Percentiles rank a stretch among this genome's conserved stretches.
phyloP scores from a whole-genome alignment of 2,113 vertebrate species.

The Ellobius talpinus region DNA sequence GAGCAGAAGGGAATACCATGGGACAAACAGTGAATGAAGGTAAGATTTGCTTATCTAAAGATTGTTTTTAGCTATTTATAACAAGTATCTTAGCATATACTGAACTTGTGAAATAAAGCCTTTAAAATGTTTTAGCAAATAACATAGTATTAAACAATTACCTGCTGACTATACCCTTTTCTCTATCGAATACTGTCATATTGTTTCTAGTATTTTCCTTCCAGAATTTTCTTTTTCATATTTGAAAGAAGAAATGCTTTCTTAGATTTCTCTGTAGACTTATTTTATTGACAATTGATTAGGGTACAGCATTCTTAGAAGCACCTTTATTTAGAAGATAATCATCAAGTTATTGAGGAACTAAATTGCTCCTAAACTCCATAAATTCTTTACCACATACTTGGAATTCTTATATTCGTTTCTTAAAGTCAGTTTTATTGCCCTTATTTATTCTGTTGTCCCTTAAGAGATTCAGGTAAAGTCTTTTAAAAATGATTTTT shows the following conservation, averaged over 20 bases:
- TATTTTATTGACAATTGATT: conserved; percentile 47
- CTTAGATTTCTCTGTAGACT: conserved; percentile 27
- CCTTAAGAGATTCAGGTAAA: neutral
- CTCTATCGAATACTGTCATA: neutral
- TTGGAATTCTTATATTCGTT: neutral
- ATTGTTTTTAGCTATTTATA: conserved; percentile 59
- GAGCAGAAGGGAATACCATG: conserved; percentile 82
- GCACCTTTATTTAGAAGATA: conserved; percentile 35
- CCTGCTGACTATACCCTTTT: neutral
- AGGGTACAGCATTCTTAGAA: conserved; percentile 7
- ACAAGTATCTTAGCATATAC: conserved; percentile 16
- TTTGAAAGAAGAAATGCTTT: conserved; percentile 21
- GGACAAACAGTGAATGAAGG: conserved; percentile 85
- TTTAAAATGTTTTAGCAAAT: neutral
- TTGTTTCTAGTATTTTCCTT: neutral
- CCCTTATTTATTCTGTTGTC: neutral
- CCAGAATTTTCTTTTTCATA: neutral
- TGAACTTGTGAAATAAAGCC: conserved; percentile 44
- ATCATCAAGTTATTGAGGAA: neutral
- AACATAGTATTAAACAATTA: neutral
- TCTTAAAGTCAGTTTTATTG: conserved; percentile 13
- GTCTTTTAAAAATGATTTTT: conserved; percentile 3
- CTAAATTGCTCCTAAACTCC: conserved; percentile 8
- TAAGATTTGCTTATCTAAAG: conserved; percentile 78
- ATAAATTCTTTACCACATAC: neutral